Evolutionary conservation across 2,888 invertebrate species (phyloP).

Genomic region (Andrena marginata): DNA sequence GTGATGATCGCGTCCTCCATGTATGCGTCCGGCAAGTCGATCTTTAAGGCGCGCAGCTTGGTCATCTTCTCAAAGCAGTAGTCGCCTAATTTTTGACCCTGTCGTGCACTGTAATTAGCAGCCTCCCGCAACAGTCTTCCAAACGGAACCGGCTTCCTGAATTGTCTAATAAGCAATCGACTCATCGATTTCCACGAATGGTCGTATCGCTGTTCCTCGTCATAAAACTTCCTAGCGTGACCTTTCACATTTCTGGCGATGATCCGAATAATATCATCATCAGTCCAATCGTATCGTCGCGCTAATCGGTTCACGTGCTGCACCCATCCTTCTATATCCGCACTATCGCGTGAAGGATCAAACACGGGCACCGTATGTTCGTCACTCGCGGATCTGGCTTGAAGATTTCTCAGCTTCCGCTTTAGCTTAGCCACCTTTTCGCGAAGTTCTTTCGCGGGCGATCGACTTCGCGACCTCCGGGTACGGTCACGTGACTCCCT

Average conservation of each 20-base stretch:
- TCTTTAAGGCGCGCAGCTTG: neutral
- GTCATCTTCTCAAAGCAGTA: conserved; percentile 10
- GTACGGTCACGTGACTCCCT: neutral
- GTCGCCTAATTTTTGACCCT: neutral
- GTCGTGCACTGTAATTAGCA: neutral
- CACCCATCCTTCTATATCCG: conserved; percentile 17
- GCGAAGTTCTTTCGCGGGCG: neutral
- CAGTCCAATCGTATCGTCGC: no score
- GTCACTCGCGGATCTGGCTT: neutral
- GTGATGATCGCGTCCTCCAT: conserved; percentile 2
- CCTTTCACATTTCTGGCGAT: no score
- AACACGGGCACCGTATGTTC: conserved; percentile 2
- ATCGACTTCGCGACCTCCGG: neutral
- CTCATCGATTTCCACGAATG: no score
- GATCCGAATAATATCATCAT: no score
- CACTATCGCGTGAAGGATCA: neutral
- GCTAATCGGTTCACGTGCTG: conserved; percentile 7
- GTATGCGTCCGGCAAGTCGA: neutral
- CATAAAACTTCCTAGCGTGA: no score
- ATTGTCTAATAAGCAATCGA: no score
- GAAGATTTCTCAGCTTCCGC: neutral
- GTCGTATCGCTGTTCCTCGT: no score
- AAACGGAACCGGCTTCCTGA: no score
- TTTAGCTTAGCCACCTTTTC: neutral
- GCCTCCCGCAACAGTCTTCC: neutral